Evolutionary conservation across 2,888 invertebrate genomes (phyloP), one percentile per base, ranked within the genome.

Genomic region (Ornithoptera alexandrae): DNA sequence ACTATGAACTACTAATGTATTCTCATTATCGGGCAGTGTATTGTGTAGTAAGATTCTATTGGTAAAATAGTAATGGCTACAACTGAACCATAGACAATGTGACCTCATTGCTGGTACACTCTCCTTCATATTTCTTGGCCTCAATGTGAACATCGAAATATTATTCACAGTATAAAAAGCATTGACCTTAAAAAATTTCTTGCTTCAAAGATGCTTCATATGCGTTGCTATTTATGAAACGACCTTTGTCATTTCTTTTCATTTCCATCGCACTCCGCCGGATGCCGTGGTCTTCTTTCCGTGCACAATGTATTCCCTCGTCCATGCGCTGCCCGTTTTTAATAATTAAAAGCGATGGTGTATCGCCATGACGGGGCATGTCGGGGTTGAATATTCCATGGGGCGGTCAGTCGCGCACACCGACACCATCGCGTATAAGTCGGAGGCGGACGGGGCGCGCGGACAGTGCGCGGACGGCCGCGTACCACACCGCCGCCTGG

Each of bases 391-490:
- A 87, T 85, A 82, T 83, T 79, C 78, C 83, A 88, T 84, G 83
- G 88, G 88, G 86, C 84, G 87, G 88, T 81, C 85, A 84, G 78
- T 74, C 78, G 74, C 78, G 75, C 79, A 10, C 8, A 80, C 81
- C 82, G 85, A 83, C 83, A 83, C 73, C 76, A 77, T 80, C 76
- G 78, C 74, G 82, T 90, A 89, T 90, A 90, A 88, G 89, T 85
- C 5, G 87, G 81, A 75, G 86, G 86, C 78, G 75, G 83, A 74
- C 78, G 79, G 81, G 73, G 78, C 83, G 84, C 81, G 80, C 86
- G 90, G 89, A 84, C 91, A 91, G 91, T 92, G 84, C 83, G 84
- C 89, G 87, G 83, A 83, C 88, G 87, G 87, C 87, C 87, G 90
- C 84, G 86, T 86, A 84, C 84, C 84, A 83, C 82, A 83, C 83